Base-by-base conservation (phyloP, 2,113 vertebrate species). In the Centrocercus urophasianus region DNA sequence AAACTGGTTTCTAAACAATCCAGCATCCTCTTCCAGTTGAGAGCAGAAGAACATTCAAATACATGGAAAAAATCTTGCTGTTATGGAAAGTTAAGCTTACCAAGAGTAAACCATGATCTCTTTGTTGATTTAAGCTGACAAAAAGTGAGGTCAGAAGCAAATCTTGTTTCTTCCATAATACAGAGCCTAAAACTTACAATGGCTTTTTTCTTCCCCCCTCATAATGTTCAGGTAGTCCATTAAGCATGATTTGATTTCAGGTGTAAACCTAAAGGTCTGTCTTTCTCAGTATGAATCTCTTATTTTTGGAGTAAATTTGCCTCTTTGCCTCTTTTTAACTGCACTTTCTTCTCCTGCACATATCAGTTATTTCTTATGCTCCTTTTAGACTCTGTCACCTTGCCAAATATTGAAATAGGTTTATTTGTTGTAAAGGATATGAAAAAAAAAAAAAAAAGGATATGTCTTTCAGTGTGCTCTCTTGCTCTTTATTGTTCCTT, bases 291-390 rank as follows among this genome's bases (percentile, higher is more conserved):
- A 79, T 50, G 84, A 96, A 92, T 11, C 52, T 94, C 72, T 93
- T 96, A 97, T 94, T 97, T 96, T 91, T 87, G 56, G 82, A 92
- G 78, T 76, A 89, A 70, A 50, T 50, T 21, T 47, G 47, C 47
- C 47, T 93, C 77, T 95, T 97, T 97, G 75, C 73, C 85, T 73
- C 76, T 91, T 97, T 98, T 97, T 90, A 97, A 97, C 93, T 95
- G 86, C 61, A 86, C 61, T 95, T 94, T 96, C 89, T 90, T 86
- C 91, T 97, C 63, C 83, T 93, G 89, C 81, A 89, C 84, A 56
- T 96, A 96, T 96, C 95, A 97, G 64, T 96, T 97, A 85, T 97
- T 83, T 96, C 82, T 96, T 75, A 66, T 92, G 66, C 88, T 97
- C 85, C 83, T 96, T 96, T 96, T 90, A 96, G 64, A 88, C 74